Evolutionary conservation across 2,888 invertebrate species (phyloP).

Genomic region (Labia minor): DNA sequence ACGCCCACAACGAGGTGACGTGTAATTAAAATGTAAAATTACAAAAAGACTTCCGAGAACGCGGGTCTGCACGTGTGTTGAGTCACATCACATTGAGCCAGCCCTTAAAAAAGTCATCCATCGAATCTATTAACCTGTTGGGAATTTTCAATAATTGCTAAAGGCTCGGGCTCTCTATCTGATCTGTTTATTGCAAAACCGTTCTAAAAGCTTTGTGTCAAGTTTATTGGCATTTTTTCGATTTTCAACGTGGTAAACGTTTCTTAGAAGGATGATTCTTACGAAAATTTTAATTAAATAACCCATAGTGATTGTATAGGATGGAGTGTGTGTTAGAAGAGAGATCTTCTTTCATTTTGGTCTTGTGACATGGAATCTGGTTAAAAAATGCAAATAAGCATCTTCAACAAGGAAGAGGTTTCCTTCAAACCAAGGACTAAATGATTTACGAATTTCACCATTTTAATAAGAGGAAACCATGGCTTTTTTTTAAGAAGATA

Average conservation of each 20-base stretch:
- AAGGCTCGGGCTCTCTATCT: neutral
- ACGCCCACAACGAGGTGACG: neutral
- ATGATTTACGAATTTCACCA: neutral
- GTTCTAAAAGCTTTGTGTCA: slow-evolving; percentile 1
- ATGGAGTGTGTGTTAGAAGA: neutral
- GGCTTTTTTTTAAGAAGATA: neutral
- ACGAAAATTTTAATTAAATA: slow-evolving; percentile 13
- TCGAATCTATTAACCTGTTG: slow-evolving; percentile 5
- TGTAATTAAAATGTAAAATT: slow-evolving; percentile 13
- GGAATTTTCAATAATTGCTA: neutral
- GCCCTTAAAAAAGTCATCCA: neutral
- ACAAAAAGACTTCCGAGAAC: neutral
- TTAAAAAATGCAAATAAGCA: neutral
- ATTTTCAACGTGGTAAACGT: neutral
- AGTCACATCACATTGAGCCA: neutral
- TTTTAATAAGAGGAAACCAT: too few species aligned
- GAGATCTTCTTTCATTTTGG: too few species aligned
- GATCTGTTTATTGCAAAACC: slow-evolving; percentile 13
- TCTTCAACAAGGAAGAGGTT: neutral
- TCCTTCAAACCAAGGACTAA: neutral
- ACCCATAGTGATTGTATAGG: neutral
- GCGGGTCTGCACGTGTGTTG: neutral
- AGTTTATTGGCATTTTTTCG: slow-evolving; percentile 13
- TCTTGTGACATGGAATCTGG: neutral
- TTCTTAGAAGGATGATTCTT: neutral